phyloP scores from a whole-genome alignment of 2,113 vertebrate genomes.

The Pao palembangensis region DNA sequence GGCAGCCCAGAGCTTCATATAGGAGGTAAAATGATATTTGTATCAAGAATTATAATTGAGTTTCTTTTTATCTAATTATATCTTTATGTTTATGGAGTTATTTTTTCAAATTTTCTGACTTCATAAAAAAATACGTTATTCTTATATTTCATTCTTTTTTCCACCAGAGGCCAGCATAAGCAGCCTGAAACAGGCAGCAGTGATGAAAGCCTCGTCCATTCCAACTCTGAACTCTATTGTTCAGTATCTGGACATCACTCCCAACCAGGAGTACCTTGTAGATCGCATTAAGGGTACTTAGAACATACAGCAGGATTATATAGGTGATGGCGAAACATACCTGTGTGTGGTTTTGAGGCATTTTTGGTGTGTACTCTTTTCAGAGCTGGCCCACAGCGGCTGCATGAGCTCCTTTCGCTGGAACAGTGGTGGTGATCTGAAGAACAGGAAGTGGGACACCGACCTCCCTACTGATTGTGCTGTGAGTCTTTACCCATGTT shows the following conservation, averaged over 20 bases:
- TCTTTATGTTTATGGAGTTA: not conserved
- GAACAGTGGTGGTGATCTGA: conserved; percentile 90
- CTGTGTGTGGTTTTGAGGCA: not conserved
- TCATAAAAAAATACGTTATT: not conserved
- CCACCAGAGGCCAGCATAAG: conserved; percentile 89
- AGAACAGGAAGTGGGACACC: conserved; percentile 93
- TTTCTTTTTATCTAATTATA: not conserved
- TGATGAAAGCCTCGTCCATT: conserved; percentile 88
- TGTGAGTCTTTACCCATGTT: conserved; percentile 71
- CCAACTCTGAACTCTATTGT: conserved; percentile 88
- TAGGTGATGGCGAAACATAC: not conserved
- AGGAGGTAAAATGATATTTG: conserved; percentile 78
- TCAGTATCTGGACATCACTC: conserved; percentile 89
- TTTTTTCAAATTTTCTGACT: not conserved
- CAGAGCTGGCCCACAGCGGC: conserved; percentile 93
- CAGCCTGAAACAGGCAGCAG: conserved; percentile 91
- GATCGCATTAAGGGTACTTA: conserved; percentile 88
- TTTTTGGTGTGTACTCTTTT: conserved; percentile 5
- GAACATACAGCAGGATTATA: too few relatives aligned
- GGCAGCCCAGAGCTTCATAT: conserved; percentile 94
- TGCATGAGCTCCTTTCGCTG: conserved; percentile 97
- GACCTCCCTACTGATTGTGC: conserved; percentile 91
- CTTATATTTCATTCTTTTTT: conserved; percentile 8
- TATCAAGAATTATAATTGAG: not conserved
- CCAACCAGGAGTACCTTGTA: conserved; percentile 93